Evolutionary conservation across 2,113 vertebrate species (phyloP).

Genomic region (Pygoscelis adeliae): DNA sequence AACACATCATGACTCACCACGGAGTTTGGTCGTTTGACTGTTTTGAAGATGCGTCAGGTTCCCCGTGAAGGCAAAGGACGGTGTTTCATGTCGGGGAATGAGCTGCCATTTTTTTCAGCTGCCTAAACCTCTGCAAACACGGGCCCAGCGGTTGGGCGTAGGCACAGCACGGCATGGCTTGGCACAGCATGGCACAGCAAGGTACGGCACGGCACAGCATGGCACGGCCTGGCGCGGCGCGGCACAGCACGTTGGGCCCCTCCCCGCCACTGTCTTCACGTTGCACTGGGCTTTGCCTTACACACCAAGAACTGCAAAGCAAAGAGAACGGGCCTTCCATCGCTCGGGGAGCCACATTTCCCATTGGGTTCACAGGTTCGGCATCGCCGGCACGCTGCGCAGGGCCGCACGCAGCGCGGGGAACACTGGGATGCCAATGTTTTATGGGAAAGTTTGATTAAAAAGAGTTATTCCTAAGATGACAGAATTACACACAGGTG

Average conservation of each 20-base stretch:
- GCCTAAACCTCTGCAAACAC: background rate
- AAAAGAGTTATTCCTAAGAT: fast-evolving
- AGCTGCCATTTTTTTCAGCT: background rate
- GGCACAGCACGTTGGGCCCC: background rate
- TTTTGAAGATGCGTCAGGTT: background rate
- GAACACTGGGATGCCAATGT: fast-evolving
- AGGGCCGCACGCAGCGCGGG: fast-evolving
- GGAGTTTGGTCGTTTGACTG: background rate
- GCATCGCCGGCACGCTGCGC: fast-evolving
- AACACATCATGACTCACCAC: background rate
- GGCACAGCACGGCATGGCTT: background rate
- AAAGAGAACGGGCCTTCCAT: background rate
- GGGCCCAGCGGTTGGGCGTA: fast-evolving
- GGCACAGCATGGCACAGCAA: fast-evolving
- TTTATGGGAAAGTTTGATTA: background rate
- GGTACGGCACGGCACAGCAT: fast-evolving
- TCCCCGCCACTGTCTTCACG: fast-evolving
- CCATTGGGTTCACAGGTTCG: fast-evolving
- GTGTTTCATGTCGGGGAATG: background rate
- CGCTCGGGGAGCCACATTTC: fast-evolving
- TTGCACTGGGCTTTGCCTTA: background rate
- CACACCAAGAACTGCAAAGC: background rate
- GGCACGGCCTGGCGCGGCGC: fast-evolving
- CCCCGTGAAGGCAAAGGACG: background rate
- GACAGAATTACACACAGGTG: fast-evolving